Evolutionary conservation across 92 coral and sea anemone genomes (phyloP), one percentile per base, ranked within the genome.

Genomic region (Micromussa lordhowensis): DNA sequence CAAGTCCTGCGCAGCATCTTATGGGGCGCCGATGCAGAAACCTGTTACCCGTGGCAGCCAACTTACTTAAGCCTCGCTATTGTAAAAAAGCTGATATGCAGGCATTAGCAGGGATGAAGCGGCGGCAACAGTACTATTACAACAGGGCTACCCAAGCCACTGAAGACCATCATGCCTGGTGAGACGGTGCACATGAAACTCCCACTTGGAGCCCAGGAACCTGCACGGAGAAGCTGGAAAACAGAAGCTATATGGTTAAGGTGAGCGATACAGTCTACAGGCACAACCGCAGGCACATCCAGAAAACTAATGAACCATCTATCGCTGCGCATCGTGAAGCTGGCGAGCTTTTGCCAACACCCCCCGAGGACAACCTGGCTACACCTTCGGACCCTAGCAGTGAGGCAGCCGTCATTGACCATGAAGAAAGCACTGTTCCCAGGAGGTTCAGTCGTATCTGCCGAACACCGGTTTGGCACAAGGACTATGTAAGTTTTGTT

Each of bases 1-100:
- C 85, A 17, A 87, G 91, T 24, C 93, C 88, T 13, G 91, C 85
- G 1, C 91, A 86, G 34, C 76, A 85, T 32, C 75, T 91, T 1
- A 86, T 90, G 93, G 83, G 87, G 64, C 87, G 82, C 9, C 38
- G 88, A 30, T 86, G 84, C 72, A 86, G 73, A 54, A 81, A 88
- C 36, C 82, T 91, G 44, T 57, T 91, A 16, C 93, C 74, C 18
- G 66, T 90, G 15, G 79, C 87, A 11, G 90, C 82, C 58, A 85
- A 78, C 80, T 90, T 90, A 21, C 87, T 63, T 3, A 58, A 73
- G 51, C 92, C 88, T 12, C 77, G 79, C 32, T 53, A 71, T 55
- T 22, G 57, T 53, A 79, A 78, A 0, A 83, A 85, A 74, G 75
- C 38, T 24, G 93, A 85, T 18, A 40, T 90, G 0, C 68, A 55